These are phyloP conservation scores for Phylloscopus trochiloides DNA, from an alignment of 2,113 vertebrate species.

Conservation along the genomic window DNA sequence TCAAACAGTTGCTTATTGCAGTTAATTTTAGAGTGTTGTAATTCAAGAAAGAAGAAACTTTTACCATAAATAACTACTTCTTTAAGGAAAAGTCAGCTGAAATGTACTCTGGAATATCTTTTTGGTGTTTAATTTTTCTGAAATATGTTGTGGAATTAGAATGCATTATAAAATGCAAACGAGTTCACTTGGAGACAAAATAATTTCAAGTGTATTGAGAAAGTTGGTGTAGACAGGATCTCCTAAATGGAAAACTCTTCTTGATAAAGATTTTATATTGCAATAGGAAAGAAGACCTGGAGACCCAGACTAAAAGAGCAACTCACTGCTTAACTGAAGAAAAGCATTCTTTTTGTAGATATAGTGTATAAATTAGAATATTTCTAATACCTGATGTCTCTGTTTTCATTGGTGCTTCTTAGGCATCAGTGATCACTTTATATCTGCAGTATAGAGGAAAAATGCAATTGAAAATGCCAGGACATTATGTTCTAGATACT, in stretches of 20 bases:
- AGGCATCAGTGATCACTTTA: background rate
- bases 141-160: background rate
- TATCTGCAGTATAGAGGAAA: background rate
- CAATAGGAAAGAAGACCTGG: background rate
- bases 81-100: background rate
- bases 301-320: background rate
- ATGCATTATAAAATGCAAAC: background rate
- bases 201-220: background rate
- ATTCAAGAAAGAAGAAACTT: background rate
- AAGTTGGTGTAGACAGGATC: background rate
- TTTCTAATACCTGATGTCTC: background rate
- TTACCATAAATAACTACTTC: background rate
- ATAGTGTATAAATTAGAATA: background rate
- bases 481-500: background rate
- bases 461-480: background rate
- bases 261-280: background rate
- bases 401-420: background rate
- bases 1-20: background rate
- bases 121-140: background rate
- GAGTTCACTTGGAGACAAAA: background rate
- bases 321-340: background rate
- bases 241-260: background rate
- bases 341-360: background rate
- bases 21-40: rapidly evolving
- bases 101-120: background rate